Evolutionary conservation across 2,113 vertebrate species (phyloP), one percentile per base, ranked within the genome.

Genomic region (Brachyhypopomus gauderio): DNA sequence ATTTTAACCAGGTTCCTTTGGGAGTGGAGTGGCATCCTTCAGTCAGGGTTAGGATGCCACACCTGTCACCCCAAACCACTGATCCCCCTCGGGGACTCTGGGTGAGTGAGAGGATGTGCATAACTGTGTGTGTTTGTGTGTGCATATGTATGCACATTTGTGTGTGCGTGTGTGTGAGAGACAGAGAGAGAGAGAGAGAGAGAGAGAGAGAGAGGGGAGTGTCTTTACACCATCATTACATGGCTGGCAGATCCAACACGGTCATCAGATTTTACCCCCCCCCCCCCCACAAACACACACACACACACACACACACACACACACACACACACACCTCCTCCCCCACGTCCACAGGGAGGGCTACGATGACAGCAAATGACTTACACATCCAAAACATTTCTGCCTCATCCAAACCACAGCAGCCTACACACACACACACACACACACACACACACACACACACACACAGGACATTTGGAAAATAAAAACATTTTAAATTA

Each of bases 11-110:
- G 23, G 25, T n/a, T 41, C 66, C 66, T 20, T 11, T 70, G 66
- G 66, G 66, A 22, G 11, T 4, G 0, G 66, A n/a, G 66, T 41
- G 66, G 66, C 36, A 70, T 70, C 66, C 9, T 70, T 70, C 36
- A 70, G 34, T 70, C 66, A 34, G 66, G n/a, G n/a, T n/a, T n/a
- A n/a, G n/a, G n/a, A n/a, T n/a, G 66, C 34, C 66, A 70, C 66
- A 70, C 66, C 66, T 70, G 66, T 70, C 36, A 41, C 66, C 66
- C 36, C 38, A 38, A 2, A n/a, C 66, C 66, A 70, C 66, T 41
- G 66, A 41, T 20, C 19, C 34, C 66, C 66, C 66, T 70, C 1
- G 9, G 66, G 36, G 66, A 70, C 66, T 70, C 66, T 70, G 66
- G 1, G 66, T 38, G 66, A 1, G 66, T 41, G 66, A n/a, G 66